Evolutionary conservation across 2,113 vertebrate species (phyloP).

Genomic region (Eulemur macaco): DNA sequence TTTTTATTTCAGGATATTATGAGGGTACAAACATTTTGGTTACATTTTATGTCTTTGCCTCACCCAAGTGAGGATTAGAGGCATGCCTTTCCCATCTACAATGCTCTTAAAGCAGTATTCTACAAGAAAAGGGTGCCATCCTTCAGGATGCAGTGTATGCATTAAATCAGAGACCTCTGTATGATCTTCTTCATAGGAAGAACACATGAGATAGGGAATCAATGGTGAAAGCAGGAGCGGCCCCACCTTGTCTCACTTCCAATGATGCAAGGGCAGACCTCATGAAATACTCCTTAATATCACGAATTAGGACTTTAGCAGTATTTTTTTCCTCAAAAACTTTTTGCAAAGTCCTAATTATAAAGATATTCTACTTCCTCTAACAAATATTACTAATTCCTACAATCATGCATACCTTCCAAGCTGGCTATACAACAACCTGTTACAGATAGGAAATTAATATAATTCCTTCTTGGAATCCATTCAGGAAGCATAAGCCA

Average conservation of each 20-base stretch:
- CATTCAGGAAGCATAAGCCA: background rate
- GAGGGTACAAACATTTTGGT: too few species aligned
- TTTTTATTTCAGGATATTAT: too few species aligned
- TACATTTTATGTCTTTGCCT: too few species aligned
- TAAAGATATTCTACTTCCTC: background rate
- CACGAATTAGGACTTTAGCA: background rate
- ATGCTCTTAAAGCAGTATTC: background rate
- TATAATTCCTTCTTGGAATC: slow-evolving; percentile 28
- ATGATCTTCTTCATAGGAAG: background rate
- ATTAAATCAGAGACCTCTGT: background rate
- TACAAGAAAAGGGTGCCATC: background rate
- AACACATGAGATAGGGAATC: background rate
- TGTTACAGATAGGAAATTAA: slow-evolving; percentile 29
- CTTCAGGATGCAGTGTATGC: background rate
- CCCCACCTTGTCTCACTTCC: background rate
- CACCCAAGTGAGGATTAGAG: too few species aligned
- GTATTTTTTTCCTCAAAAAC: background rate
- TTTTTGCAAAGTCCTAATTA: background rate
- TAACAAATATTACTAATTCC: slow-evolving; percentile 25
- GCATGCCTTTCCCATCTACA: too few species aligned
- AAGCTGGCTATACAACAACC: background rate
- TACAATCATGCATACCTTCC: background rate
- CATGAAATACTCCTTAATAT: background rate
- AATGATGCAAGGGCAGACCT: background rate
- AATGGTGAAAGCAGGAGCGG: background rate